Base-by-base conservation (phyloP, 2,797 vertebrate species). In the Glyptemys insculpta region DNA sequence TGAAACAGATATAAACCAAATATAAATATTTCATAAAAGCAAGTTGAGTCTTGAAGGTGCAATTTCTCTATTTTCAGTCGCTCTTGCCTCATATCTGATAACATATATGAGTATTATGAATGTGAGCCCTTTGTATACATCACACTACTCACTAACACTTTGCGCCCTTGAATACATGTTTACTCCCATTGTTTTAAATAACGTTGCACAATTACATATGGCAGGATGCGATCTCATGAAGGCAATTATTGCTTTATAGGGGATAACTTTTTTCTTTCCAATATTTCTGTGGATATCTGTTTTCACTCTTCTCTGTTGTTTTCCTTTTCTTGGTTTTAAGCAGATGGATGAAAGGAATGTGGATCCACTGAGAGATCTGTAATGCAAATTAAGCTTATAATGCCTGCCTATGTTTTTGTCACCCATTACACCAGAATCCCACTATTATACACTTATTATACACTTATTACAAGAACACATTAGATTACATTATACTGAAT, bases 241-340 rank as follows among this genome's bases (percentile, higher is more conserved):
- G 23, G 37, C 21, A 76, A 47, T 41, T 41, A n/a, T n/a, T 5
- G 2, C n/a, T 91, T 88, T 90, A 87, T 87, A 16, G 29, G 16
- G n/a, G 12, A 8, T 3, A 18, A 37, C 8, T 21, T 21, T 68
- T 34, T 68, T 37, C 34, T 68, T 68, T 68, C 62, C 16, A 68
- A 68, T 68, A 37, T n/a, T n/a, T 68, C 87, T 86, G 80, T 94
- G 95, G 87, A 87, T 44, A 88, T 83, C 94, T 3, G 1, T 41
- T 91, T 96, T 95, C 90, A 96, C 81, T 93, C 89, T 95, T 97
- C 95, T 92, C 49, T 14, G 12, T 53, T 86, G 78, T 91, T 95
- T 94, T 95, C 57, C 81, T 96, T 97, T 86, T 96, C 96, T 96
- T 94, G 88, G 52, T 95, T 94, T 94, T 93, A 86, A 92, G 90